These are phyloP conservation scores for Xiphophorus hellerii DNA, from an alignment of 2,113 vertebrate species.

Conservation along the genomic window DNA sequence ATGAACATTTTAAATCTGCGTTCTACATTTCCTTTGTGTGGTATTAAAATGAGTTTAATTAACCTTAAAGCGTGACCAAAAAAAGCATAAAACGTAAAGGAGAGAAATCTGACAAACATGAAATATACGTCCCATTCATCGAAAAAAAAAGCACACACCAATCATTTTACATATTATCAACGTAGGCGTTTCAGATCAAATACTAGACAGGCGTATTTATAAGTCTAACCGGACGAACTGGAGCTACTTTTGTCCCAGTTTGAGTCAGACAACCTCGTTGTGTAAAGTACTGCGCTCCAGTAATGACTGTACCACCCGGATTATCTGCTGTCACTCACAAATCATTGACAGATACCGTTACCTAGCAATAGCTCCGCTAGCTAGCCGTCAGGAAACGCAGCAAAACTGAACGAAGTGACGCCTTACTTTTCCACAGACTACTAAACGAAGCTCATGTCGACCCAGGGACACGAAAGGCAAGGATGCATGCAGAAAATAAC, in stretches of 20 bases:
- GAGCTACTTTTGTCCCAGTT: not conserved
- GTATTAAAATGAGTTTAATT: not conserved
- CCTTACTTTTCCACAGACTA: conserved; percentile 43
- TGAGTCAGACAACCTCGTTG: not conserved
- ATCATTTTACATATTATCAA: not conserved
- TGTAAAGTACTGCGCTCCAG: not conserved
- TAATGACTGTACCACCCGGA: not conserved
- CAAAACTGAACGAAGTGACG: not conserved
- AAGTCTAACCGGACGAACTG: not conserved
- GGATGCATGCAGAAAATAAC: not conserved
- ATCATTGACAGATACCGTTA: conserved; percentile 31
- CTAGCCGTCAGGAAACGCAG: not conserved
- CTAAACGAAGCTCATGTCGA: not conserved
- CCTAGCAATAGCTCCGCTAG: conserved; percentile 27
- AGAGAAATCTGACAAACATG: not conserved
- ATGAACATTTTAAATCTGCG: not conserved
- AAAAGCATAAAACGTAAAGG: no score
- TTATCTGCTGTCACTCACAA: not conserved
- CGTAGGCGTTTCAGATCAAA: not conserved
- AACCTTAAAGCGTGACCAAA: not conserved
- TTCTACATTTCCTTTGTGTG: not conserved
- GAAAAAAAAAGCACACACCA: not conserved
- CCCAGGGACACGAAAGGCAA: not conserved
- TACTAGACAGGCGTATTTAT: not conserved
- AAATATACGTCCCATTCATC: not conserved